A percentile compares a stretch with the other conserved stretches of the same genome.
Conservation (phyloP, 2,888 invertebrate species). For the Acronicta alni region DNA sequence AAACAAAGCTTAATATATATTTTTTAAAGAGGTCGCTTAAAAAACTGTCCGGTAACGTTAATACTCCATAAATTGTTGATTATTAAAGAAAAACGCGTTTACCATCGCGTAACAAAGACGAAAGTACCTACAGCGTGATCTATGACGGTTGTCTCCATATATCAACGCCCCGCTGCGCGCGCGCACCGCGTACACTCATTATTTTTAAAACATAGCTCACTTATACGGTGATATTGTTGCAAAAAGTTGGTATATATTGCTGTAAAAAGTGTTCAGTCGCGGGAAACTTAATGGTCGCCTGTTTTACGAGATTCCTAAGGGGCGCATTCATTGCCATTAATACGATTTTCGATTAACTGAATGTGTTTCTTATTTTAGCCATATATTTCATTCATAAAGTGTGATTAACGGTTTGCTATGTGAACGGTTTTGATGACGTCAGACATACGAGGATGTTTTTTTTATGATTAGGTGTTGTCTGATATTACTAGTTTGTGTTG, state of each 20-base stretch:
- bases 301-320: conserved; percentile 50
- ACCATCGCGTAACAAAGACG: conserved; percentile 60
- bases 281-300: conserved; percentile 67
- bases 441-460: conserved; percentile 2
- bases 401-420: conserved; percentile 29
- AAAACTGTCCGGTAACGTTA: conserved; percentile 47
- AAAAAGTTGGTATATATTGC: conserved; percentile 68
- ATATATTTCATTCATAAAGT: conserved; percentile 54
- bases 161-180: conserved; percentile 69
- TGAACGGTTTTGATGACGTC: conserved; percentile 26
- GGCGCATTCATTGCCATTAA: conserved; percentile 40
- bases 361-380: conserved; percentile 37
- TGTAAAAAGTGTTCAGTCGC: conserved; percentile 51
- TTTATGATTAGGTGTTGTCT: conserved; percentile 8
- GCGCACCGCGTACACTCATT: conserved; percentile 67
- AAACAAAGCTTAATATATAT: conserved; percentile 16
- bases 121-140: conserved; percentile 71
- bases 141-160: conserved; percentile 71
- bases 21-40: conserved; percentile 22
- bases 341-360: conserved; percentile 53
- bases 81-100: conserved; percentile 61
- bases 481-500: not conserved
- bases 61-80: conserved; percentile 56
- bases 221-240: conserved; percentile 74
- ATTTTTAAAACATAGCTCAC: conserved; percentile 78